These are phyloP conservation scores for Lepidocyrtinus sp. DNA, from an alignment of 2,888 invertebrate genomes.

Conservation along the genomic window DNA sequence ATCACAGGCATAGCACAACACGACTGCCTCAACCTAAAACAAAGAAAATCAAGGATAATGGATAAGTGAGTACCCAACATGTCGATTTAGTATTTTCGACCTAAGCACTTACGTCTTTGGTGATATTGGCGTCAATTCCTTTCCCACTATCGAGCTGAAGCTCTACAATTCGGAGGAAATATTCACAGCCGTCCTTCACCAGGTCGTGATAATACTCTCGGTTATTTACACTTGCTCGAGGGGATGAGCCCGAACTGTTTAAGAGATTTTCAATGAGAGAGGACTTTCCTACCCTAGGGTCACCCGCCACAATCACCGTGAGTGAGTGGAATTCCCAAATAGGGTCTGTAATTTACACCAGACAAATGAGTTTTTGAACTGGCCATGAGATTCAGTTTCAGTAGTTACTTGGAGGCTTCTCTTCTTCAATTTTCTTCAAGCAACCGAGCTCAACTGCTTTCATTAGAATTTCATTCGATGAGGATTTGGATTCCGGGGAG, in stretches of 20 bases:
- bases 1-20: slow-evolving; percentile 87
- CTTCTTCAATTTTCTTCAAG: slow-evolving; percentile 43
- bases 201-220: slow-evolving; percentile 75
- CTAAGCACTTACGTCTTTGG: neutral
- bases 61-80: neutral
- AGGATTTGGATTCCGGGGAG: slow-evolving; percentile 77
- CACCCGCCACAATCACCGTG: slow-evolving; percentile 90
- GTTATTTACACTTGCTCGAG: too few relatives aligned
- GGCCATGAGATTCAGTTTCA: neutral
- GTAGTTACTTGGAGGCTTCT: slow-evolving; percentile 41
- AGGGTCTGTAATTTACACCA: slow-evolving; percentile 33
- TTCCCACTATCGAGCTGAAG: neutral
- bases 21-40: slow-evolving; percentile 87
- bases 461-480: slow-evolving; percentile 74
- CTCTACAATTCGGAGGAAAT: slow-evolving; percentile 40
- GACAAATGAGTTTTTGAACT: neutral
- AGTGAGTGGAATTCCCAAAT: slow-evolving; percentile 71
- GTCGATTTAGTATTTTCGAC: neutral
- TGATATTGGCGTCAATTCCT: neutral
- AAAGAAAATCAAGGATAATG: neutral
- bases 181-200: slow-evolving; percentile 83
- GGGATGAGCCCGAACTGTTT: too few relatives aligned
- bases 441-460: slow-evolving; percentile 77
- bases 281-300: slow-evolving; percentile 93
- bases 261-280: slow-evolving; percentile 83